Base-by-base conservation (phyloP, 2,797 vertebrate genomes). In the Vireo griseus region DNA sequence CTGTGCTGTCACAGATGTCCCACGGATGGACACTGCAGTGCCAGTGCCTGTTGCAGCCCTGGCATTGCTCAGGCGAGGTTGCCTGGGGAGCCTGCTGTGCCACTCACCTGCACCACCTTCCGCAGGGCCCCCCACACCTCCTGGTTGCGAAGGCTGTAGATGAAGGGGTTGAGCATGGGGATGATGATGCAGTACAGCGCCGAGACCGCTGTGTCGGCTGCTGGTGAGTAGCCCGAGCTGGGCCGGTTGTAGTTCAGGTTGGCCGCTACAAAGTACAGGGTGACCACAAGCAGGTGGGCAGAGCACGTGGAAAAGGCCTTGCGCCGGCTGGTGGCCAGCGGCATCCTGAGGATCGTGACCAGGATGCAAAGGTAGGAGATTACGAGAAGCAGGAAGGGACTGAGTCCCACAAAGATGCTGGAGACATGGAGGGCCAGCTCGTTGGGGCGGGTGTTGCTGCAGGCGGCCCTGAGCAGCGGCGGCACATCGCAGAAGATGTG, bases 401-500 rank as follows among this genome's bases (percentile, higher is more conserved):
- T 10, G 14, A 97, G 86, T 16, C 92, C 94, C 81, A 95, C 66
- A 0, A 76, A 95, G 62, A 86, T 1, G 6, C 97, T 97, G 51
- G 94, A 94, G 21, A 65, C 10, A 0, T 92, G 86, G 6, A 96
- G 96, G 10, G 95, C 95, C 39, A 92, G 25, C 13, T 97, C 71
- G 0, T 91, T 94, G 37, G 78, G 48, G 18, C 11, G 45, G 10
- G 92, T 96, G 52, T 96, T 42, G 26, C 94, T 88, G 79, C 97
- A 98, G 0, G 96, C 44, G 0, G 94, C 95, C 31, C 90, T 86
- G 74, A 98, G 42, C 50, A 98, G 91, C 0, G 97, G 97, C 1
- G 97, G 97, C 5, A 92, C 86, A 3, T 97, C 97, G 2, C 97
- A 98, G 95, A 97, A 98, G 54, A 97, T 94, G 75, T 97, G 98